Base-by-base conservation (phyloP, 2,888 invertebrate species). In the Cephus pygmeus region DNA sequence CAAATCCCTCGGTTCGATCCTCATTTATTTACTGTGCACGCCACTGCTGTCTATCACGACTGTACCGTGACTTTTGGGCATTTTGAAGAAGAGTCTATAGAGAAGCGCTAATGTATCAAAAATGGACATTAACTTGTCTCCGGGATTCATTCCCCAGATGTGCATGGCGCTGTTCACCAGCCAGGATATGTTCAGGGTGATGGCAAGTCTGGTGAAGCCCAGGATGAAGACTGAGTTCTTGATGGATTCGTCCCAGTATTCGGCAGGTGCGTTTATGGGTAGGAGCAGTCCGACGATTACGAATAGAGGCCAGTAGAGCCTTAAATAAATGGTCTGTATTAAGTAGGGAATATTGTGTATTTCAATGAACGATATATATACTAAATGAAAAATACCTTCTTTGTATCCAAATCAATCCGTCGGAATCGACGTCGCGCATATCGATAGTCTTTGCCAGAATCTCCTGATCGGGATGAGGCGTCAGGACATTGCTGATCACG, bases 371-470 rank as follows among this genome's bases (percentile, higher is more conserved):
- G 12, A 30, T 4, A 12, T 34, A 35, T 3, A 35, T 35, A 35
- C 11, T 3, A 35, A 35, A 12, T 9, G 1, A 6, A 56, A 56
- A 69, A 92, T 91, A 96, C 97, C 93, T 95, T 88, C 95, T 95
- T 91, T 98, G 98, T 87, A 97, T 95, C 94, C 95, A 95, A 11
- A 97, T 95, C 34, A 97, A 93, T 33, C 93, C 92, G 90, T 98
- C 98, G 0, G 91, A 91, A 82, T 96, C 95, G 23, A 98, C 91
- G 88, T 98, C 98, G 0, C 94, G 93, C 94, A 97, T 94, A 85
- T 98, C 96, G 69, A 98, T 93, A 12, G 94, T 91, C 34, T 93
- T 92, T 78, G 95, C 94, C 69, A 95, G 92, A 76, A 93, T 92
- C 84, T 95, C 94, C 81, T 95, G 94, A 80, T 95, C 92, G 0